A percentile compares a stretch with the other conserved stretches of the same genome.
phyloP scores from a whole-genome alignment of 2,797 vertebrate species.

The Mus minutoides region DNA sequence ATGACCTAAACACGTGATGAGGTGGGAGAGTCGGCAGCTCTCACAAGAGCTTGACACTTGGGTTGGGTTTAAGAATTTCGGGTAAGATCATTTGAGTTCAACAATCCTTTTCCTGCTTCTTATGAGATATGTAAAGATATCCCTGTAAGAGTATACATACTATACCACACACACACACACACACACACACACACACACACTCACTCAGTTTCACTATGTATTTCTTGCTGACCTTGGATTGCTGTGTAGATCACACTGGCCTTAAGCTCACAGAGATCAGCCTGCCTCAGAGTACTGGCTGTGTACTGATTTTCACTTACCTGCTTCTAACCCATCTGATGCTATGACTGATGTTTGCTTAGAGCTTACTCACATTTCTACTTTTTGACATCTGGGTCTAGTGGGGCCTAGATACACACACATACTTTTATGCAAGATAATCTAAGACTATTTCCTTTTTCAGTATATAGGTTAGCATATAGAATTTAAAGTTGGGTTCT shows the following conservation, averaged over 20 bases:
- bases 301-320: constrained; percentile 19
- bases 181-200: background rate
- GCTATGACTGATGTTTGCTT: constrained; percentile 12
- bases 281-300: background rate
- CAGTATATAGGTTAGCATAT: background rate
- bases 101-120: background rate
- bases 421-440: background rate
- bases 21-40: background rate
- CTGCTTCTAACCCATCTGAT: constrained; percentile 45
- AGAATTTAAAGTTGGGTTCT: constrained; percentile 49
- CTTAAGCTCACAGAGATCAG: background rate
- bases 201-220: background rate
- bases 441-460: constrained; percentile 47
- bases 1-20: background rate
- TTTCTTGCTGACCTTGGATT: background rate
- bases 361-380: constrained; percentile 37
- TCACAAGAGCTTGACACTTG: background rate
- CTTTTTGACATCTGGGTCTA: constrained; percentile 42
- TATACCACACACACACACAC: background rate
- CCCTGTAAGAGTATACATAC: background rate
- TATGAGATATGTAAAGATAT: background rate
- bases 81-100: background rate
- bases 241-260: background rate
- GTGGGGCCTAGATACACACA: background rate
- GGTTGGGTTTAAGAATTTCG: background rate